Evolutionary conservation across 2,113 vertebrate genomes (phyloP), one percentile per base, ranked within the genome.

Genomic region (Panthera tigris): DNA sequence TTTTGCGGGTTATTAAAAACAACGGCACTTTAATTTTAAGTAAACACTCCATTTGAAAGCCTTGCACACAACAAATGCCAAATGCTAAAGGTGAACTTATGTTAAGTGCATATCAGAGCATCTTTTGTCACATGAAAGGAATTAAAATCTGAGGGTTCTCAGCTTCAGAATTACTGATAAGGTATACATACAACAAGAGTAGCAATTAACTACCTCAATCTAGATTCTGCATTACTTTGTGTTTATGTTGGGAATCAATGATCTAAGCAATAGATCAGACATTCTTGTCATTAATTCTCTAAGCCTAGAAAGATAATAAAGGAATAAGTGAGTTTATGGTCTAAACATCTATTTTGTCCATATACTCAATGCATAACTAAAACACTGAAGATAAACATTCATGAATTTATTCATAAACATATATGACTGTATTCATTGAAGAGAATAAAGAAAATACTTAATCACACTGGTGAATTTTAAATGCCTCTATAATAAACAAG

Each of bases 21-120:
- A 98, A 91, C 41, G 33, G 85, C 92, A 83, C 96, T 98, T 97
- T 98, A 94, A 98, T 98, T 98, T 97, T 98, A 98, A 98, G 98
- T 98, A 98, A 98, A 95, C 96, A 97, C 78, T 98, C 97, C 52
- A 61, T 93, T 98, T 98, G 55, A 97, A 98, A 98, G 91, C 97
- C 84, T 96, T 79, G 95, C 71, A 89, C 98, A 89, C 98, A 98
- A 97, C 98, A 98, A 98, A 98, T 98, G 97, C 97, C 96, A 98
- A 98, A 98, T 92, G 86, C 76, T 92, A 98, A 98, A 98, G 97
- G 97, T 98, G 96, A 97, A 48, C 6, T 76, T 97, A 29, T 85
- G 76, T 93, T 98, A 97, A 98, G 52, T 96, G 39, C 63, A 82
- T 93, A 95, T 94, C 92, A 94, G 97, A 97, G 80, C 84, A 63